phyloP scores from a whole-genome alignment of 2,797 vertebrate genomes.

The Bradypodion pumilum region DNA sequence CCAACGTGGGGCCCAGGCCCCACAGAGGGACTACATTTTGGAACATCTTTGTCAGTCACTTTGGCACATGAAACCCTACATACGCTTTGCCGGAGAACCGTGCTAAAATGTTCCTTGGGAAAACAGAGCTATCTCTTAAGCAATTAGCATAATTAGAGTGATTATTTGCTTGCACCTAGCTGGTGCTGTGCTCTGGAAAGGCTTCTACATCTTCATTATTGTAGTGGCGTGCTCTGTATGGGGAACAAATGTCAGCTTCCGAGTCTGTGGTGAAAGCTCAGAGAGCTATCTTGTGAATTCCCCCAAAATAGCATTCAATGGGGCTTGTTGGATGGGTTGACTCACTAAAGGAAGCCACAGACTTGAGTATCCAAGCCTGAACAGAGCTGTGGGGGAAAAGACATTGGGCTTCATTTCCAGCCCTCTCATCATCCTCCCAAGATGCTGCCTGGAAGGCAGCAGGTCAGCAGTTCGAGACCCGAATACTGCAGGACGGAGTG shows the following conservation, averaged over 20 bases:
- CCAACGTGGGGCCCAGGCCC: too few species aligned
- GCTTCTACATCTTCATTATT: conserved; percentile 61
- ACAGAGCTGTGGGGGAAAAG: too few species aligned
- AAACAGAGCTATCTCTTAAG: conserved; percentile 53
- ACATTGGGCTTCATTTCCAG: too few species aligned
- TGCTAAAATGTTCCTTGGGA: conserved; percentile 47
- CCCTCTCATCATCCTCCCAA: too few species aligned
- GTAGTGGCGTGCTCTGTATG: background rate
- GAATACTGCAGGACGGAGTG: too few species aligned
- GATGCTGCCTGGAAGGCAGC: too few species aligned
- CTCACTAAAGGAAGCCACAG: too few species aligned
- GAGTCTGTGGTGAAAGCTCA: background rate
- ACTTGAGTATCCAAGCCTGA: too few species aligned
- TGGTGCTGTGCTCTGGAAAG: conserved; percentile 43
- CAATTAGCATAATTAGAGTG: conserved; percentile 61
- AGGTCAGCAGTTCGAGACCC: too few species aligned
- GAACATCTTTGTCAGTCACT: background rate
- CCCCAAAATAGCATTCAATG: background rate
- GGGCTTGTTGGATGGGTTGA: background rate
- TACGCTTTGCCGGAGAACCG: conserved; percentile 29
- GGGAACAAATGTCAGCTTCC: background rate
- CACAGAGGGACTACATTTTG: too few species aligned
- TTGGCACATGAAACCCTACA: accelerated
- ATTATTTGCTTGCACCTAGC: conserved; percentile 50
- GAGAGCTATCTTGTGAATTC: conserved; percentile 10